A percentile compares a stretch with the other conserved stretches of the same genome.
These are phyloP conservation scores for Zapus hudsonius DNA, from an alignment of 2,113 vertebrate species.

Conservation along the genomic window DNA sequence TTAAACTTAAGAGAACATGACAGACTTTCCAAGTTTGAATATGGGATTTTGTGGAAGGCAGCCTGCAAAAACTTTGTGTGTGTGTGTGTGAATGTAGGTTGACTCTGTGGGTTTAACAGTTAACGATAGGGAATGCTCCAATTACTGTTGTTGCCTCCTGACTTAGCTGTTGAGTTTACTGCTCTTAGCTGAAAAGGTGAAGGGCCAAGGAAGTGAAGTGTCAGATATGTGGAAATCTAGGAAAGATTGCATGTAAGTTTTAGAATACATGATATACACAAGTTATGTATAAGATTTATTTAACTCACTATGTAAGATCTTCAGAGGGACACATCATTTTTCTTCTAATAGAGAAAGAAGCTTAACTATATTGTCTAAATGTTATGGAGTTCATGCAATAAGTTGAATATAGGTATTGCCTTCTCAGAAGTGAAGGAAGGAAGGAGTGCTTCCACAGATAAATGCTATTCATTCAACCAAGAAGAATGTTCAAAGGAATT, in stretches of 20 bases:
- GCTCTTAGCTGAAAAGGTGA: not conserved
- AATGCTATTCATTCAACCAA: constrained; percentile 29
- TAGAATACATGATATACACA: not conserved
- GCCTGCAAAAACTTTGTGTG: not conserved
- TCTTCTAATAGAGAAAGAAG: not conserved
- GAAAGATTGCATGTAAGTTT: not conserved
- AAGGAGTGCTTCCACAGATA: not conserved
- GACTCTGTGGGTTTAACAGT: not conserved
- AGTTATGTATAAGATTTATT: not conserved
- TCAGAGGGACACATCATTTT: not conserved
- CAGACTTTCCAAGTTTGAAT: not conserved
- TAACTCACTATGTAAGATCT: not conserved
- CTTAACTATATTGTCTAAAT: not conserved
- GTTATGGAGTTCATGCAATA: not conserved
- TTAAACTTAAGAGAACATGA: constrained; percentile 12
- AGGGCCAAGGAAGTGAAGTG: not conserved
- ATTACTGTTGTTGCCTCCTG: not conserved
- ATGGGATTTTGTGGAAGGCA: constrained; percentile 12
- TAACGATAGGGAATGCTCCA: not conserved
- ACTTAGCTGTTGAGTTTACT: not conserved
- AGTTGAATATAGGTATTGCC: constrained; percentile 27
- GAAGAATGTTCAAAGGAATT: constrained; percentile 41
- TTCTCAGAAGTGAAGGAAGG: constrained; percentile 27
- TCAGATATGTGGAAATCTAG: not conserved
- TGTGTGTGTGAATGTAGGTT: not conserved